Percentiles rank a stretch among this genome's conserved stretches.
Conservation (phyloP, 2,113 vertebrate species). For the Megaceryle maxima region DNA sequence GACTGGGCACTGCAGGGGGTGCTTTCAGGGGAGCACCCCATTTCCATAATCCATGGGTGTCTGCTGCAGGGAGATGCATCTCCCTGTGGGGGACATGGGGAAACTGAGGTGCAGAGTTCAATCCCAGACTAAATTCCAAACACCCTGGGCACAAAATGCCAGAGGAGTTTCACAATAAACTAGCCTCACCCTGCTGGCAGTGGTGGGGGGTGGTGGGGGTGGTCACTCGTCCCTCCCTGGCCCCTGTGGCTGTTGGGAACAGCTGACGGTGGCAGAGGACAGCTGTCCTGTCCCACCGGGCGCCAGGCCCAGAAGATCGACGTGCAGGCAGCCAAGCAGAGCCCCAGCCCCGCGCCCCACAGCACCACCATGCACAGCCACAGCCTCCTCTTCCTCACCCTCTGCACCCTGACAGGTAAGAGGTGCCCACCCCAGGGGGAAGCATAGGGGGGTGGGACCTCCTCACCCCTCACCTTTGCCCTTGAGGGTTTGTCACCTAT, state of each 20-base stretch:
- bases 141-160: background rate
- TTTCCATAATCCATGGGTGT: background rate
- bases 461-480: background rate
- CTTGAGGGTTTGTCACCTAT: background rate
- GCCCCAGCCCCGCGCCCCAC: background rate
- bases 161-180: background rate
- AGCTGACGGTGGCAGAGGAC: slow-evolving; percentile 39
- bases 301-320: background rate
- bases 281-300: slow-evolving; percentile 2
- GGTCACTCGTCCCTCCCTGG: background rate
- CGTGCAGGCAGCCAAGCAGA: accelerated
- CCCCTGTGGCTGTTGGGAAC: background rate
- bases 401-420: slow-evolving; percentile 60
- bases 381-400: background rate
- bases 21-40: background rate
- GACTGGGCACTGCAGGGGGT: background rate
- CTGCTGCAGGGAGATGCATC: background rate
- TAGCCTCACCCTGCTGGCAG: accelerated
- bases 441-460: background rate
- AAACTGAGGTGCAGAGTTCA: background rate
- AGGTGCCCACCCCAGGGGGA: accelerated
- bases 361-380: background rate
- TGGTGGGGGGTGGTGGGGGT: background rate
- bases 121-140: background rate
- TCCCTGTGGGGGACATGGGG: background rate